phyloP scores from a whole-genome alignment of 2,797 vertebrate species.

The Bradypodion pumilum region DNA sequence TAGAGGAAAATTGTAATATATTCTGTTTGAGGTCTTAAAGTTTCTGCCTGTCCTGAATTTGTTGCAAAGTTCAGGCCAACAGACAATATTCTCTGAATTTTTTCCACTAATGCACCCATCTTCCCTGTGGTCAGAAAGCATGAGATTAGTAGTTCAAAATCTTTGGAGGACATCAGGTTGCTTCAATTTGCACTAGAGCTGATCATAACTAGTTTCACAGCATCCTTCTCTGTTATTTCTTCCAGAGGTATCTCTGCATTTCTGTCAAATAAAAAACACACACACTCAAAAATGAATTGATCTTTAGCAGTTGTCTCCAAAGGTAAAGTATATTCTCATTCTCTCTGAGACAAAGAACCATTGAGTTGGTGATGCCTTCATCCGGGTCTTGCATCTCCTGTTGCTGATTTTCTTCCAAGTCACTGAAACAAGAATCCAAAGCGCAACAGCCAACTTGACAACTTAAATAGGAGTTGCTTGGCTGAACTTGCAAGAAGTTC shows the following conservation, averaged over 20 bases:
- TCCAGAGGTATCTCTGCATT: neutral
- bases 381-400: neutral
- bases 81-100: too few species aligned
- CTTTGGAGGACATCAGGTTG: too few species aligned
- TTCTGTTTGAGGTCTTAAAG: neutral
- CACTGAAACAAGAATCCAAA: conserved; percentile 11
- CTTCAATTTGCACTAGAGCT: too few species aligned
- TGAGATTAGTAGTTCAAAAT: too few species aligned
- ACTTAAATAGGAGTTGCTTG: conserved; percentile 10
- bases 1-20: neutral
- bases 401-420: conserved; percentile 8
- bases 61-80: too few species aligned
- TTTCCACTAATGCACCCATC: too few species aligned
- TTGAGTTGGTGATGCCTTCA: neutral
- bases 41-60: neutral
- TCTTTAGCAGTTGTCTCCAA: conserved; percentile 37
- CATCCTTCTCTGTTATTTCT: neutral
- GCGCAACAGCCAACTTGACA: neutral
- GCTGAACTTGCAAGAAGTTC: conserved; percentile 1
- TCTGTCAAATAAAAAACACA: neutral
- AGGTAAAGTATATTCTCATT: conserved; percentile 10
- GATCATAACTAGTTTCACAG: neutral
- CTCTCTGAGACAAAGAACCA: conserved; percentile 49
- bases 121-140: too few species aligned
- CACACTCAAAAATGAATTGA: conserved; percentile 17